phyloP scores from a whole-genome alignment of 2,888 invertebrate genomes.

The Dusona sp. region DNA sequence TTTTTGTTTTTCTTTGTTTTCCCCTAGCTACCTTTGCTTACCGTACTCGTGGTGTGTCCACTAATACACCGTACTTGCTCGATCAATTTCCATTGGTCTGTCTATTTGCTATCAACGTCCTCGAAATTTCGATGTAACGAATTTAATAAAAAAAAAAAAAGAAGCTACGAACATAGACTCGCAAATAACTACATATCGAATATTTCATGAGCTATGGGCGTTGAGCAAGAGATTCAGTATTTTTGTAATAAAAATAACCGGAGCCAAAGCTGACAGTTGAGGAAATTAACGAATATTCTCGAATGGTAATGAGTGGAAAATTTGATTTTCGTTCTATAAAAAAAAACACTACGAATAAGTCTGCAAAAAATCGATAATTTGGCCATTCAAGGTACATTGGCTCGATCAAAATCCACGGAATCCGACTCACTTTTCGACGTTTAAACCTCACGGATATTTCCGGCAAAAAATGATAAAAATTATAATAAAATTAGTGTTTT shows the following conservation, averaged over 20 bases:
- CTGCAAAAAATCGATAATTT: background rate
- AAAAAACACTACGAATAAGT: background rate
- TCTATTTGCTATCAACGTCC: constrained; percentile 19
- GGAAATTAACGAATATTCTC: background rate
- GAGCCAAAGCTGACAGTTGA: background rate
- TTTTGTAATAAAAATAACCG: background rate
- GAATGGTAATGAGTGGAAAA: background rate
- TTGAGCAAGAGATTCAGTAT: background rate
- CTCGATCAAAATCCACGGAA: background rate
- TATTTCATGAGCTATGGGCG: background rate
- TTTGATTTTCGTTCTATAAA: background rate
- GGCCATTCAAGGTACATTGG: background rate
- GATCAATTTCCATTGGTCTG: constrained; percentile 40
- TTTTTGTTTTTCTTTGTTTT: constrained; percentile 46
- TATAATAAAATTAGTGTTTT: background rate
- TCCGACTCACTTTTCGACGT: background rate
- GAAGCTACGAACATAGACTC: background rate
- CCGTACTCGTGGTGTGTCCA: background rate
- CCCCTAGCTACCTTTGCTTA: background rate
- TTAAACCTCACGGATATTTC: background rate
- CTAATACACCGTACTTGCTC: constrained; percentile 41
- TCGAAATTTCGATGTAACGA: background rate
- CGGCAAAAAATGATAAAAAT: background rate
- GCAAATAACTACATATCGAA: background rate
- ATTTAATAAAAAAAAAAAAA: background rate